Evolutionary conservation across 1,140 invertebrate genomes (phyloP).

Genomic region (Triops cancriformis): DNA sequence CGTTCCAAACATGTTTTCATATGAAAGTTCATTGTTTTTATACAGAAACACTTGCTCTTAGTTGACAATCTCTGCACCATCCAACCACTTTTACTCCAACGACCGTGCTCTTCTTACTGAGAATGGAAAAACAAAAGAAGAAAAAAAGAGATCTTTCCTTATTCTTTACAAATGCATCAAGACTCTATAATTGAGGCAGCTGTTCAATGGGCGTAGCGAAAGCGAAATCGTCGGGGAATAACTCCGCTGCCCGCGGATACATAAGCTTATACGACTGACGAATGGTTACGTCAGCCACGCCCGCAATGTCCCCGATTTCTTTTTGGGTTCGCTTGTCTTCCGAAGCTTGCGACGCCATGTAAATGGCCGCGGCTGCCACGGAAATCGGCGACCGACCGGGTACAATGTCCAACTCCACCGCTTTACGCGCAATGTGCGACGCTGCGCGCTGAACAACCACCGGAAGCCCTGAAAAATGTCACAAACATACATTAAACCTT

Average conservation of each 20-base stretch:
- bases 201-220: constrained; percentile 91
- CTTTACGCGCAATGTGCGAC: constrained; percentile 91
- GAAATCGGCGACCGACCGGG: constrained; percentile 98
- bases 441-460: constrained; percentile 90
- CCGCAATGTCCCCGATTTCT: constrained; percentile 95
- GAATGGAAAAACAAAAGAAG: background rate
- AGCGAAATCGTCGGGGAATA: constrained; percentile 95
- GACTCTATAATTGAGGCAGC: constrained; percentile 68
- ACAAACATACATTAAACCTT: background rate
- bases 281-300: constrained; percentile 98
- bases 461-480: constrained; percentile 54
- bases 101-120: too few species aligned
- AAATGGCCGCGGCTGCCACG: constrained; percentile 97
- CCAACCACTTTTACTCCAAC: too few species aligned
- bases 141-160: constrained; percentile 22
- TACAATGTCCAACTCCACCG: constrained; percentile 94
- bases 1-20: too few species aligned
- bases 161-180: constrained; percentile 17
- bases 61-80: too few species aligned
- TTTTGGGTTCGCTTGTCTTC: constrained; percentile 91
- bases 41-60: too few species aligned
- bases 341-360: constrained; percentile 97
- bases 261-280: constrained; percentile 96
- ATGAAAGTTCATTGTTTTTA: too few species aligned
- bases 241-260: constrained; percentile 80